phyloP scores from a whole-genome alignment of 2,113 vertebrate species.

The Phyllostomus hastatus region DNA sequence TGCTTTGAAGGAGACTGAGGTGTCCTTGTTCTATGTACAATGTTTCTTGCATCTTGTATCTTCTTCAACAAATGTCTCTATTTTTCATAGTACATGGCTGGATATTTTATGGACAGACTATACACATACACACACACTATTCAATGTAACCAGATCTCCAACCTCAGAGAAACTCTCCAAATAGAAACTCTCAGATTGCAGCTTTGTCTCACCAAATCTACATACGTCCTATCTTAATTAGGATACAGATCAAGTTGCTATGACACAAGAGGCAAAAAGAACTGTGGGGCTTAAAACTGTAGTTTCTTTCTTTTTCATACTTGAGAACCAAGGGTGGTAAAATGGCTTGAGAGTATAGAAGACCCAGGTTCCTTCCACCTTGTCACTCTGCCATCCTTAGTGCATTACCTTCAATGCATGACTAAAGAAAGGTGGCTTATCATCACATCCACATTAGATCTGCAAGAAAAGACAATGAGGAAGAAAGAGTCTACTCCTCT shows the following conservation, averaged over 20 bases:
- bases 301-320: background rate
- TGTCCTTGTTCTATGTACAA: no score
- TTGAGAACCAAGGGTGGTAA: background rate
- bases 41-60: no score
- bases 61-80: no score
- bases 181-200: background rate
- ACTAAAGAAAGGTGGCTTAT: background rate
- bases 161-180: constrained; percentile 16
- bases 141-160: background rate
- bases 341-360: background rate
- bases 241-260: constrained; percentile 9
- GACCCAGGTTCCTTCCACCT: background rate
- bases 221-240: background rate
- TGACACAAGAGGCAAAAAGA: background rate
- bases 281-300: background rate
- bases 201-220: background rate
- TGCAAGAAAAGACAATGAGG: background rate
- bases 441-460: background rate
- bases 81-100: no score
- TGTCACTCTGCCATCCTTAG: background rate
- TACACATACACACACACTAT: background rate
- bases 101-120: no score
- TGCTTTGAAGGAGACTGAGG: no score
- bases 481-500: background rate
- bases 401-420: background rate